Percentiles rank a stretch among this genome's conserved stretches.
Conservation (phyloP, 2,797 vertebrate genomes). For the Karalla daura region DNA sequence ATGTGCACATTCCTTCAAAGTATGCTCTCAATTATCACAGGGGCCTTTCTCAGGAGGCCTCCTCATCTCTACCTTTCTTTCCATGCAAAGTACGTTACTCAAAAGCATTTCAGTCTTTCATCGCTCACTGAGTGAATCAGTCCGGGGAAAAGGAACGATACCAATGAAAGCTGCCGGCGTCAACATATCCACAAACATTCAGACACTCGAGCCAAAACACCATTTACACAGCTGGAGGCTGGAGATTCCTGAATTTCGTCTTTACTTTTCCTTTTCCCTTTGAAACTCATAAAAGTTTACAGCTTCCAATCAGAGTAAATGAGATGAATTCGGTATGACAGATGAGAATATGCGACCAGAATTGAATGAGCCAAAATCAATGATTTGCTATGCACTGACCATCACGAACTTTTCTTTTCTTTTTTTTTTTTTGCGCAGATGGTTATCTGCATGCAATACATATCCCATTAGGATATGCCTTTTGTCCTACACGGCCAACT, state of each 20-base stretch:
- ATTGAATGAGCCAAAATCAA: not conserved
- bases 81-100: conserved; percentile 27
- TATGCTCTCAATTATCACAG: conserved; percentile 66
- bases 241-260: not conserved
- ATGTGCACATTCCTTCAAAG: conserved; percentile 53
- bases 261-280: not conserved
- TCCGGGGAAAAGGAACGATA: not conserved
- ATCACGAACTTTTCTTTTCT: conserved; percentile 1
- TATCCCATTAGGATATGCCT: conserved; percentile 12
- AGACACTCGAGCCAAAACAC: not conserved
- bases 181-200: not conserved
- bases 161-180: not conserved
- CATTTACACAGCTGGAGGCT: conserved; percentile 1
- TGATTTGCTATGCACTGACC: not conserved
- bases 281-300: no score
- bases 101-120: conserved; percentile 10
- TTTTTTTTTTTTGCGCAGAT: no score
- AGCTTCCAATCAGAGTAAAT: not conserved
- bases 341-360: not conserved
- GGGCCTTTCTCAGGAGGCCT: conserved; percentile 11
- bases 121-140: not conserved
- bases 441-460: not conserved
- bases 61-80: conserved; percentile 14
- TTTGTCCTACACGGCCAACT: conserved; percentile 29
- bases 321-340: no score